Percentiles rank a stretch among this genome's conserved stretches.
Evolutionary conservation across 2,797 vertebrate genomes (phyloP).

Genomic region (Coilia nasus): DNA sequence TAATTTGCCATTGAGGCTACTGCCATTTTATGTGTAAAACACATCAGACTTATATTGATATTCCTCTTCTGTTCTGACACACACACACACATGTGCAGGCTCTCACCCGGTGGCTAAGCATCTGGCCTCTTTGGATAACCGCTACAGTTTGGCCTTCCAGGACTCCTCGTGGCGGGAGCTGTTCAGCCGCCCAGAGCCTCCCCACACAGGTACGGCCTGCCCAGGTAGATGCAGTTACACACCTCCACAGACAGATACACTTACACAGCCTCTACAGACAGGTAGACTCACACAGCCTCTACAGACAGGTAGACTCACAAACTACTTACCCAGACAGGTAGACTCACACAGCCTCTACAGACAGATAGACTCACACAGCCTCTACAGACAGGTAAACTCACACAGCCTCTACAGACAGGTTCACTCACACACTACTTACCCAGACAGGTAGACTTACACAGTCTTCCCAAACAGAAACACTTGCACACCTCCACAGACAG

Average conservation of each 20-base stretch:
- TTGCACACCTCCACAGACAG: too few species aligned
- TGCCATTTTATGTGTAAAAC: not conserved
- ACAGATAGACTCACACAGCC: too few species aligned
- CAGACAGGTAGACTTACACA: not conserved
- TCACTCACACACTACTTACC: too few species aligned
- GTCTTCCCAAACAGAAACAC: too few species aligned
- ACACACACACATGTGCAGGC: conserved; percentile 47
- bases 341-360: too few species aligned
- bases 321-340: too few species aligned
- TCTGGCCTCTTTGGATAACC: conserved; percentile 79
- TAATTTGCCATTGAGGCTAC: not conserved
- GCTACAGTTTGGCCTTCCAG: conserved; percentile 80
- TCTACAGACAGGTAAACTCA: too few species aligned
- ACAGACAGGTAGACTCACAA: too few species aligned
- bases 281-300: too few species aligned
- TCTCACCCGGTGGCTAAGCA: conserved; percentile 86
- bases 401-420: too few species aligned
- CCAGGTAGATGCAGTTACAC: not conserved
- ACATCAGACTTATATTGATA: not conserved
- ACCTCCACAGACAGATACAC: not conserved
- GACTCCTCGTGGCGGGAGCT: conserved; percentile 81
- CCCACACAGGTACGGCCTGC: conserved; percentile 66
- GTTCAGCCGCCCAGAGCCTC: conserved; percentile 79
- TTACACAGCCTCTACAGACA: too few species aligned
- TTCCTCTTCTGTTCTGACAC: not conserved